A percentile compares a stretch with the other conserved stretches of the same genome.
Evolutionary conservation across 2,113 vertebrate genomes (phyloP).

Genomic region (Engystomops pustulosus): DNA sequence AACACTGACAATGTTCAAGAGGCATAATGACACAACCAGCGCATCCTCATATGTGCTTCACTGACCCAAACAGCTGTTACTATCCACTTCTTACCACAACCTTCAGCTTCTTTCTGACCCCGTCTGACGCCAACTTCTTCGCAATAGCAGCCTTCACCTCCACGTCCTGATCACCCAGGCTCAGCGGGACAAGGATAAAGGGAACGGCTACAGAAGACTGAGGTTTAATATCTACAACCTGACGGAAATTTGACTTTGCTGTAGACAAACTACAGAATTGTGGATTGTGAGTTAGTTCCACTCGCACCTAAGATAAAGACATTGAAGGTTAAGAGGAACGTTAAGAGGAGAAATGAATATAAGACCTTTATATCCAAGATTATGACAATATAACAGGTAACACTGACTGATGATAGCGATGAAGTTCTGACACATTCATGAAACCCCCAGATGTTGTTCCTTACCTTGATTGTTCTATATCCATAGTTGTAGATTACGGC

Average conservation of each 20-base stretch:
- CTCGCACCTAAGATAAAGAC: slow-evolving; percentile 72
- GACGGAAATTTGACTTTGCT: slow-evolving; percentile 63
- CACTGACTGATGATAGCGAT: too few species aligned
- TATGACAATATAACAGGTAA: too few species aligned
- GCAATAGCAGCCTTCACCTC: slow-evolving; percentile 78
- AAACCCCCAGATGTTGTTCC: not conserved
- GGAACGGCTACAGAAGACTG: slow-evolving; percentile 71
- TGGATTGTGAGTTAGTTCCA: slow-evolving; percentile 75
- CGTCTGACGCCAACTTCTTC: too few species aligned
- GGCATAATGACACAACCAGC: too few species aligned
- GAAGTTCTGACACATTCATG: too few species aligned
- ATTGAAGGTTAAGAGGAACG: not conserved
- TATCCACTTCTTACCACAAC: too few species aligned
- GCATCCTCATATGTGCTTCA: too few species aligned
- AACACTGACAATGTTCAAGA: too few species aligned
- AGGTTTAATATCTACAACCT: slow-evolving; percentile 59
- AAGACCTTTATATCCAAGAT: too few species aligned
- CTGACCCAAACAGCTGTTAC: too few species aligned
- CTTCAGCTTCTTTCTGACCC: too few species aligned
- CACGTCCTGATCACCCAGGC: slow-evolving; percentile 69
- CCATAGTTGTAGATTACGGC: slow-evolving; percentile 81
- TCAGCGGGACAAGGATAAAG: slow-evolving; percentile 83
- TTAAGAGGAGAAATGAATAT: not conserved
- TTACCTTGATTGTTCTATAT: slow-evolving; percentile 48
- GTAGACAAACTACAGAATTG: slow-evolving; percentile 83